Base-by-base conservation (phyloP, 2,113 vertebrate species). In the Epinephelus cyanopodus region DNA sequence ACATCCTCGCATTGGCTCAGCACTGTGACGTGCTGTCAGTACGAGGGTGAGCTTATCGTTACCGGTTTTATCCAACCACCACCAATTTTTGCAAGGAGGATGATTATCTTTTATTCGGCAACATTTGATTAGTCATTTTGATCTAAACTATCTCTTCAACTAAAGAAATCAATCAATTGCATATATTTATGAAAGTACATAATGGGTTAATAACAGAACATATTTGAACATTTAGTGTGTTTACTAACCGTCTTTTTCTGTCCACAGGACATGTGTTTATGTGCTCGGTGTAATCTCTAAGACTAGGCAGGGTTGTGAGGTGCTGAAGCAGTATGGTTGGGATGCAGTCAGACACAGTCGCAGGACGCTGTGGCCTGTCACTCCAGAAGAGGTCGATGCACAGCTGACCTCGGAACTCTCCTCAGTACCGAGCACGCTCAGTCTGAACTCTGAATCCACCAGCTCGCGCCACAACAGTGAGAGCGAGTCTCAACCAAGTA, bases 401-500 rank as follows among this genome's bases (percentile, higher is more conserved):
- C 94, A 93, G 50, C 87, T 92, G 60, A 91, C 91, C 67, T 92
- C 94, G n/a, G 94, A 95, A 67, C 93, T 96, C 0, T 95, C 93
- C 18, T 96, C 95, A 1, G 95, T 94, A 17, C 95, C 95, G 2
- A 96, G 94, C 89, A 96, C 94, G 7, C 92, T 94, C 82, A 96
- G 95, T 86, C 95, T 99, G 84, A 98, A 98, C 92, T 99, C 98
- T 0, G 98, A 98, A 86, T 99, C 97, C 65, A 99, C 98, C 71
- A 96, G 97, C 94, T 99, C 98, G 25, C 95, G 98, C 65, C 98
- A 99, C 94, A 99, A 99, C 92, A 99, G 98, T 48, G 98, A 99
- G 93, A 99, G 98, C 1, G 98, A 99, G 93, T 98, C 97, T 23
- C 98, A 98, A 14, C 98, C 98, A 48, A 98, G 98, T 99, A 92